phyloP scores from a whole-genome alignment of 1,140 invertebrate genomes.

The Pseudobourletiella spinata region DNA sequence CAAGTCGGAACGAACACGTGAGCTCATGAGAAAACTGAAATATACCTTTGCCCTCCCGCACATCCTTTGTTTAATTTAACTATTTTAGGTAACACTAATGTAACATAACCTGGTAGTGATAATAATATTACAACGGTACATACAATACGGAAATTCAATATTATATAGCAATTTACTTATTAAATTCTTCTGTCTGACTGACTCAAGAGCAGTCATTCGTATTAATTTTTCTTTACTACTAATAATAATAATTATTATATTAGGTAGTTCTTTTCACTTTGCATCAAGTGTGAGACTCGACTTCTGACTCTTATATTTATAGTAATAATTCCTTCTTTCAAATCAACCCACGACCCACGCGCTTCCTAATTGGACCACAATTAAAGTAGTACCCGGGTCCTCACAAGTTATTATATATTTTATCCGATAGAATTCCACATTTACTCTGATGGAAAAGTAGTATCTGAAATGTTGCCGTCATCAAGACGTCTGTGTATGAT shows the following conservation, averaged over 20 bases:
- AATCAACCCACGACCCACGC: background rate
- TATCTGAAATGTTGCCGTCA: background rate
- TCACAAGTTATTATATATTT: constrained; percentile 1
- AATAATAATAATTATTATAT: background rate
- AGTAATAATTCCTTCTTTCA: constrained; percentile 2
- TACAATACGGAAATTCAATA: no score
- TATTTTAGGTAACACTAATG: no score
- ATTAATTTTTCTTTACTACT: background rate
- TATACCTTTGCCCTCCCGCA: no score
- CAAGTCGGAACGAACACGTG: constrained; percentile 4
- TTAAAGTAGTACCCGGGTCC: background rate
- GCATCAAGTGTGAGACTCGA: constrained; percentile 3
- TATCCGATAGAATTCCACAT: background rate
- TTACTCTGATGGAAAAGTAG: background rate
- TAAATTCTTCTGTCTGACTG: background rate
- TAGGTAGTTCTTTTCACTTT: background rate
- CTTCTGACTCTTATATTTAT: background rate
- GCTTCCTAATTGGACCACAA: constrained; percentile 3
- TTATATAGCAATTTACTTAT: no score
- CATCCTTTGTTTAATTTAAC: no score
- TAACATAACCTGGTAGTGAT: no score
- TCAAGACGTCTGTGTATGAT: no score
- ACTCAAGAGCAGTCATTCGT: no score
- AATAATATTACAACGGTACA: no score
- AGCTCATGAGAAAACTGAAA: constrained; percentile 6